Base-by-base conservation (phyloP, 2,888 invertebrate genomes). In the Atherix ibis region DNA sequence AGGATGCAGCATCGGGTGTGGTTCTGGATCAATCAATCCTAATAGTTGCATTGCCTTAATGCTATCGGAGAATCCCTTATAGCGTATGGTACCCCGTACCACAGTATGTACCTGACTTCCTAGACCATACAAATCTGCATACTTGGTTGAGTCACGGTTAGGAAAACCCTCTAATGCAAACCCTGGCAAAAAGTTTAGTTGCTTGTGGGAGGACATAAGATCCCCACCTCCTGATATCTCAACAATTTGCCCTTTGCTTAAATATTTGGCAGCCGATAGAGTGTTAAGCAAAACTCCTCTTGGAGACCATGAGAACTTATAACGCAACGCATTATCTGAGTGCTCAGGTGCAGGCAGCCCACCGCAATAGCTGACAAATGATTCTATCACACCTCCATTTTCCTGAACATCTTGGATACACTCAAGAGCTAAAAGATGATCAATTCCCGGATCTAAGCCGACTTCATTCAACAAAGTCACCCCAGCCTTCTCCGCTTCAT, bases 391-490 rank as follows among this genome's bases (percentile, higher is more conserved):
- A 27, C 94, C 97, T 4, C 95, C 97, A 30, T 75, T 76, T 39
- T 71, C 76, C 51, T 85, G 81, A 9, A 88, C 77, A 47, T 92
- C 83, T 53, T 97, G 91, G 48, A 98, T 92, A 53, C 91, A 92
- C 55, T 99, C 94, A 62, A 97, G 71, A 0, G 98, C 98, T 35
- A 99, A 62, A 44, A 99, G 68, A 59, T 98, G 98, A 58, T 95
- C 94, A 45, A 94, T 92, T n/a, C 97, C 98, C 0, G 98, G 98
- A 56, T 99, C 98, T 18, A 99, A 66, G 0, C 98, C 98, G 1
- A 94, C 81, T 64, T 98, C 98, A 53, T 97, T 98, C 42, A 99
- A 65, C 27, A 98, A 71, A 0, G 95, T 95, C 1, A 99, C 69
- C 1, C 88, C 92, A 1, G 89, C 88, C 19, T 81, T 76, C 31